phyloP scores from a whole-genome alignment of 2,113 vertebrate genomes.

The Delphinapterus leucas region DNA sequence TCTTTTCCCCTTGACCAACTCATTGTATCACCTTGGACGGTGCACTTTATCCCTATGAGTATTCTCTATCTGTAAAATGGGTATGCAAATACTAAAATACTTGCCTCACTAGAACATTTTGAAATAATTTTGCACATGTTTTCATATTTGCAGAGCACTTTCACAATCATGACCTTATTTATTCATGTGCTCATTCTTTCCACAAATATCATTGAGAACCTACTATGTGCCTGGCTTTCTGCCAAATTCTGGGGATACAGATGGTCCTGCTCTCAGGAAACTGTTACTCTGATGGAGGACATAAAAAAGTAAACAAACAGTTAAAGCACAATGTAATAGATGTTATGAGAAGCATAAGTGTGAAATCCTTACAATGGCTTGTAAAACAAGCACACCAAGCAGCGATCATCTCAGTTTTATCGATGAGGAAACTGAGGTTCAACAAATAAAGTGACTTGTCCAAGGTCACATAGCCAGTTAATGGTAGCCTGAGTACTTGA shows the following conservation, averaged over 20 bases:
- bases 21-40: background rate
- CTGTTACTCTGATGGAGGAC: background rate
- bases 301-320: background rate
- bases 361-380: conserved; percentile 22
- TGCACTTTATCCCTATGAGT: background rate
- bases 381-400: background rate
- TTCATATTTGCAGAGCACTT: conserved; percentile 2
- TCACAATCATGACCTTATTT: background rate
- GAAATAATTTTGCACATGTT: background rate
- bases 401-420: background rate
- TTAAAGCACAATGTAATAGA: background rate
- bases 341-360: background rate
- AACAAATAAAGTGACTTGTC: background rate
- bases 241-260: background rate
- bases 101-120: background rate
- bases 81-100: background rate
- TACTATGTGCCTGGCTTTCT: background rate
- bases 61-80: background rate
- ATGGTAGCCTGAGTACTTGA: background rate
- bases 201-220: background rate
- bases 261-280: background rate
- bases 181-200: background rate
- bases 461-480: background rate
- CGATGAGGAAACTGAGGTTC: conserved; percentile 13
- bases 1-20: background rate